Evolutionary conservation across 2,888 invertebrate genomes (phyloP), one percentile per base, ranked within the genome.

Genomic region (Melikaiella ostensackeni): DNA sequence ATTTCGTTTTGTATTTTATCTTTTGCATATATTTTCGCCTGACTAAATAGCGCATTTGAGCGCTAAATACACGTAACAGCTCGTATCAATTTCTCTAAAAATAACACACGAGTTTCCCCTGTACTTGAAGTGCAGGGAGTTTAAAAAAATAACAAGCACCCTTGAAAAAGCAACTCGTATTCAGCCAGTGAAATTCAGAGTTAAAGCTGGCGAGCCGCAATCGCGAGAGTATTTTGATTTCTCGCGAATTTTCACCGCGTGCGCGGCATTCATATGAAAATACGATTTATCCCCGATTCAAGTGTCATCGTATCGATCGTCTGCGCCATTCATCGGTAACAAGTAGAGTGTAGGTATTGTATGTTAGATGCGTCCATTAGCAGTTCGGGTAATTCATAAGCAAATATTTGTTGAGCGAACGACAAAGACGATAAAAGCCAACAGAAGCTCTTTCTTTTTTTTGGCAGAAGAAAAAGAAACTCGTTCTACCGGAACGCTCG

Each of bases 341-440:
- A 62, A 38, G 50, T 76, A 75, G 73, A 79, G 42, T 57, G 75
- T n/a, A 77, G 62, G 35, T 62, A 77, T 74, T 78, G 77, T 77
- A 77, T 73, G 75, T 73, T 73, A 81, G 38, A 62, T 50, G 61
- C 57, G 80, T 84, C 84, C 84, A 85, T 86, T 85, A 85, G 84
- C 84, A 75, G 82, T 80, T 78, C 80, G 77, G 75, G 82, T 82
- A 81, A 86, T 84, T 82, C 85, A 83, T 83, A 82, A 83, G 84
- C 81, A 85, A 84, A 84, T 83, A 81, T 84, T 84, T 81, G 82
- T 81, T 63, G 80, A 74, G 75, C 46, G 76, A 77, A 70, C 50
- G 33, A 70, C 70, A 70, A 70, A 30, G 70, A 70, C 50, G 27
- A 30, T 55, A 55, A 70, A 70, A 70, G 50, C 70, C 27, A 70